Evolutionary conservation across 2,113 vertebrate species (phyloP).

Genomic region (Barnardius zonarius): DNA sequence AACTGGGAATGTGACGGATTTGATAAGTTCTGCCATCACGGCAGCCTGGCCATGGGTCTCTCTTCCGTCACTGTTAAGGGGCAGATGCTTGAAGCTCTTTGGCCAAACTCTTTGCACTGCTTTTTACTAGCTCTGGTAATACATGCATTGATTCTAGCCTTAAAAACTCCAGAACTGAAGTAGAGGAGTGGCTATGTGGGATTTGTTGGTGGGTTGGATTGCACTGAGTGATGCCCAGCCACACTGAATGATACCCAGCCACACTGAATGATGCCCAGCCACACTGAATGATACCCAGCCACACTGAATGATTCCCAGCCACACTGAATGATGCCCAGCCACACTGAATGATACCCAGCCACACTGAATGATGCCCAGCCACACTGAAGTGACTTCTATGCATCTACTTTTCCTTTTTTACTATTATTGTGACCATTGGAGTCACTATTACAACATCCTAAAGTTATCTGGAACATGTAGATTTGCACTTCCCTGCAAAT

Average conservation of each 20-base stretch:
- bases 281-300: too few species aligned
- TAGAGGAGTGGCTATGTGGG: neutral
- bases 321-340: neutral
- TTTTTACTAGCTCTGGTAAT: neutral
- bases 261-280: neutral
- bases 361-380: too few species aligned
- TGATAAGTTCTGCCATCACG: rapidly evolving
- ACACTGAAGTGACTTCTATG: neutral
- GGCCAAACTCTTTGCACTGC: neutral
- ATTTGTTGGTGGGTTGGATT: neutral
- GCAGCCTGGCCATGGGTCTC: neutral
- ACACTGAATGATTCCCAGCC: too few species aligned
- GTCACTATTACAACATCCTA: neutral
- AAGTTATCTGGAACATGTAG: neutral
- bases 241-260: neutral
- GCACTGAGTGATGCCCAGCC: neutral
- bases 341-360: neutral
- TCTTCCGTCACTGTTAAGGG: neutral
- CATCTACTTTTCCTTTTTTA: neutral
- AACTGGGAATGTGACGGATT: neutral
- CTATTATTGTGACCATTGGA: neutral
- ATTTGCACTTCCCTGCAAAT: neutral
- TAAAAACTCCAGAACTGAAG: neutral
- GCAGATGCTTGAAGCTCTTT: neutral
- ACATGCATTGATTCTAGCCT: neutral